phyloP scores from a whole-genome alignment of 2,888 invertebrate species.

The Monopis laevigella region DNA sequence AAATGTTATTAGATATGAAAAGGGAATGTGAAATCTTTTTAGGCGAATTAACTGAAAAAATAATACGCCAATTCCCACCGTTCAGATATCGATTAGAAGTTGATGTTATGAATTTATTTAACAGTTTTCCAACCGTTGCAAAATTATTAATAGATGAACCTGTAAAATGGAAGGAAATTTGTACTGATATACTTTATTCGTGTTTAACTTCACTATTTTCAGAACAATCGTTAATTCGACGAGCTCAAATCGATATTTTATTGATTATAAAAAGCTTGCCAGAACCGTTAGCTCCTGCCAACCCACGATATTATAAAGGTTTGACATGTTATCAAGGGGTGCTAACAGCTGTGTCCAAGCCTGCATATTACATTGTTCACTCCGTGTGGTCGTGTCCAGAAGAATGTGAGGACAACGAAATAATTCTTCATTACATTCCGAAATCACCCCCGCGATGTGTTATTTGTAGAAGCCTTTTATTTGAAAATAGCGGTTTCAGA shows the following conservation, averaged over 20 bases:
- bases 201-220: conserved; percentile 31
- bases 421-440: conserved; percentile 43
- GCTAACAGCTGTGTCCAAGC: conserved; percentile 37
- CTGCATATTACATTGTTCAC: conserved; percentile 41
- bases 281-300: conserved; percentile 23
- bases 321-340: conserved; percentile 35
- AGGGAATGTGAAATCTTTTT: conserved; percentile 32
- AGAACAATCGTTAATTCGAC: conserved; percentile 24
- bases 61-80: conserved; percentile 39
- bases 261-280: conserved; percentile 39
- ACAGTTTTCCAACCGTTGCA: conserved; percentile 34
- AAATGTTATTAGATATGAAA: conserved; percentile 35
- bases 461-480: conserved; percentile 39
- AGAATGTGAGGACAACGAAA: conserved; percentile 50
- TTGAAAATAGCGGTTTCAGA: conserved; percentile 48
- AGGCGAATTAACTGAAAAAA: conserved; percentile 30
- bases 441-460: conserved; percentile 45
- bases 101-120: conserved; percentile 43
- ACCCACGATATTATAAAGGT: conserved; percentile 29
- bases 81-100: conserved; percentile 37
- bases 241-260: conserved; percentile 35
- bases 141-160: conserved; percentile 41
- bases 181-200: conserved; percentile 41
- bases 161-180: conserved; percentile 32
- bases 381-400: conserved; percentile 59